Conservation (phyloP, 2,113 vertebrate genomes). For the Clarias macrocephalus region DNA sequence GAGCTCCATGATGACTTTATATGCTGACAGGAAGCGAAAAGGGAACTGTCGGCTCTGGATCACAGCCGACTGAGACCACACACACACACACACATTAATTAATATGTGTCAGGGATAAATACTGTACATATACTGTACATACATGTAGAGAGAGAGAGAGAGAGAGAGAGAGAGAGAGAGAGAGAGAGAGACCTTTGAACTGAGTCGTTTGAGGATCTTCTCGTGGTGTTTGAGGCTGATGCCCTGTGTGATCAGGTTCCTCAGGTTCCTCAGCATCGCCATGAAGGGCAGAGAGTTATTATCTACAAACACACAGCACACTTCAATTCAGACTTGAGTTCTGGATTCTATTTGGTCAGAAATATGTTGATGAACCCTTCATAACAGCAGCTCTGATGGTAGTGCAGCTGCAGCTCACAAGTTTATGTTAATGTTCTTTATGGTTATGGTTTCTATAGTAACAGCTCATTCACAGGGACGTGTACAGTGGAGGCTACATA, state of each 20-base stretch:
- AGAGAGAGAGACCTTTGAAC: slow-evolving; percentile 76
- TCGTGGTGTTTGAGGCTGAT: slow-evolving; percentile 81
- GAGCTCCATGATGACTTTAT: slow-evolving; percentile 77
- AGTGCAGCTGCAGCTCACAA: neutral
- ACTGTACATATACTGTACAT: too few species aligned
- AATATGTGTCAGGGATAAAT: neutral
- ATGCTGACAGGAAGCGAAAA: slow-evolving; percentile 84
- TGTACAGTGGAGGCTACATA: neutral
- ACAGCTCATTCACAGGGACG: neutral
- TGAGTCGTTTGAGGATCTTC: slow-evolving; percentile 74
- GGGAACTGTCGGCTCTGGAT: slow-evolving; percentile 84
- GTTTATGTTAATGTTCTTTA: neutral
- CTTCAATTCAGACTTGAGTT: neutral
- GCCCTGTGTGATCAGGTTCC: slow-evolving; percentile 78
- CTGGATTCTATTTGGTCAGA: neutral
- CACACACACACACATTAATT: neutral
- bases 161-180: neutral
- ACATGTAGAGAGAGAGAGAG: neutral
- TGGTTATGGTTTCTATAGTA: neutral
- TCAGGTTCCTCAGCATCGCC: slow-evolving; percentile 88
- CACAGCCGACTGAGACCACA: slow-evolving; percentile 73
- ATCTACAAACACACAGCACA: slow-evolving; percentile 65
- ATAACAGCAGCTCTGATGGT: neutral
- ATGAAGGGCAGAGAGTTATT: slow-evolving; percentile 83
- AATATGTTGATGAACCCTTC: neutral